Percentiles rank a stretch among this genome's conserved stretches.
phyloP scores from a whole-genome alignment of 2,797 vertebrate species.

The Syncerus caffer region DNA sequence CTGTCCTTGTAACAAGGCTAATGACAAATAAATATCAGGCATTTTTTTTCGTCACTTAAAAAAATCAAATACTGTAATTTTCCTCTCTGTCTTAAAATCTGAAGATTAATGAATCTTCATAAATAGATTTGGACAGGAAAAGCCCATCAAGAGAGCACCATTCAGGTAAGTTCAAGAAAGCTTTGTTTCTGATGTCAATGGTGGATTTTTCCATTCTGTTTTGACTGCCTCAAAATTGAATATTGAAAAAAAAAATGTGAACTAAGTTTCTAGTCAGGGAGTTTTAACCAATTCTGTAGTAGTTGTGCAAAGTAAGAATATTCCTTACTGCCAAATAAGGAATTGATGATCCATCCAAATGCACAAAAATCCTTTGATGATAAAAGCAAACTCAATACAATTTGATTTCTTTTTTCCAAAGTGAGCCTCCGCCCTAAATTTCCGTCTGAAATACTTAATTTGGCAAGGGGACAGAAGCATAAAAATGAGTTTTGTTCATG shows the following conservation, averaged over 20 bases:
- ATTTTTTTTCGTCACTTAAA: neutral
- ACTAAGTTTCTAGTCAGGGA: neutral
- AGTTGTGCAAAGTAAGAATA: neutral
- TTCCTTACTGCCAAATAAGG: neutral
- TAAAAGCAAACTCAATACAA: conserved; percentile 69
- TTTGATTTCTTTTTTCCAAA: conserved; percentile 76
- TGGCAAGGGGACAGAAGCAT: conserved; percentile 48
- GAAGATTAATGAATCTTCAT: conserved; percentile 9
- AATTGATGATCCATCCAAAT: neutral
- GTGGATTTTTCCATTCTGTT: conserved; percentile 44
- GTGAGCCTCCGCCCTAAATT: conserved; percentile 77
- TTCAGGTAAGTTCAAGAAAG: neutral
- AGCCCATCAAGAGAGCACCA: neutral
- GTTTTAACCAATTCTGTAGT: neutral
- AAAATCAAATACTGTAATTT: neutral
- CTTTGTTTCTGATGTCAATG: neutral
- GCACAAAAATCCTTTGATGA: conserved; percentile 65
- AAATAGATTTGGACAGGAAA: conserved; percentile 34
- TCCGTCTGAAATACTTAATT: conserved; percentile 67
- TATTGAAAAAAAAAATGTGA: neutral
- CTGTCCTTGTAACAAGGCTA: neutral
- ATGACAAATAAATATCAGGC: neutral
- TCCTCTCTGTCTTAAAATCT: conserved; percentile 24
- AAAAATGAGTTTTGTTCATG: conserved; percentile 58
- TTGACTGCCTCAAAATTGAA: conserved; percentile 22